Evolutionary conservation across 2,888 invertebrate species (phyloP).

Genomic region (Pandemis corylana): DNA sequence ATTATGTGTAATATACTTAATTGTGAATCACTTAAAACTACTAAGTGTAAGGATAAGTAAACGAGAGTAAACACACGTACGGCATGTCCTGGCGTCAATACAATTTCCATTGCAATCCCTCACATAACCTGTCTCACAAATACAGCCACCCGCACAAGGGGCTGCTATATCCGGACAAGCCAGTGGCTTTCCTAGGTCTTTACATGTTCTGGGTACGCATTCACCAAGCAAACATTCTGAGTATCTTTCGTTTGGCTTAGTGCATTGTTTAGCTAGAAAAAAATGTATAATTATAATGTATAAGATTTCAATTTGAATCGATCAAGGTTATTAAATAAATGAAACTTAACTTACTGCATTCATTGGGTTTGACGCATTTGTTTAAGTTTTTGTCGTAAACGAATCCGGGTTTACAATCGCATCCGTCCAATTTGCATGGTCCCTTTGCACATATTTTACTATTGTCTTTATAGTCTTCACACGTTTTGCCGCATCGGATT

Average conservation of each 20-base stretch:
- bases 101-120: conserved; percentile 31
- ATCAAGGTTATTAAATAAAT: background rate
- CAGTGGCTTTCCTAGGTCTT: conserved; percentile 28
- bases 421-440: conserved; percentile 28
- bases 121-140: conserved; percentile 38
- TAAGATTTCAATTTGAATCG: too few relatives aligned
- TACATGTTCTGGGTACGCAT: conserved; percentile 30
- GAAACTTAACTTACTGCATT: conserved; percentile 38
- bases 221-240: conserved; percentile 30
- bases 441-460: conserved; percentile 21
- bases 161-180: conserved; percentile 13
- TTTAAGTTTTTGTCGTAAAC: conserved; percentile 34
- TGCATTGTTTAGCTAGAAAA: conserved; percentile 22
- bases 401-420: conserved; percentile 40
- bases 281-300: too few relatives aligned
- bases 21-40: too few relatives aligned
- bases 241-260: conserved; percentile 24
- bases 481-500: conserved; percentile 35
- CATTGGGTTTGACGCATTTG: conserved; percentile 37
- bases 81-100: conserved; percentile 8
- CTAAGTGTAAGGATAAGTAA: too few relatives aligned
- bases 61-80: background rate
- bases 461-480: conserved; percentile 36
- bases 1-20: too few relatives aligned
- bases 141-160: conserved; percentile 38